A percentile compares a stretch with the other conserved stretches of the same genome.
phyloP scores from a whole-genome alignment of 2,113 vertebrate genomes.

The Ictidomys tridecemlineatus region DNA sequence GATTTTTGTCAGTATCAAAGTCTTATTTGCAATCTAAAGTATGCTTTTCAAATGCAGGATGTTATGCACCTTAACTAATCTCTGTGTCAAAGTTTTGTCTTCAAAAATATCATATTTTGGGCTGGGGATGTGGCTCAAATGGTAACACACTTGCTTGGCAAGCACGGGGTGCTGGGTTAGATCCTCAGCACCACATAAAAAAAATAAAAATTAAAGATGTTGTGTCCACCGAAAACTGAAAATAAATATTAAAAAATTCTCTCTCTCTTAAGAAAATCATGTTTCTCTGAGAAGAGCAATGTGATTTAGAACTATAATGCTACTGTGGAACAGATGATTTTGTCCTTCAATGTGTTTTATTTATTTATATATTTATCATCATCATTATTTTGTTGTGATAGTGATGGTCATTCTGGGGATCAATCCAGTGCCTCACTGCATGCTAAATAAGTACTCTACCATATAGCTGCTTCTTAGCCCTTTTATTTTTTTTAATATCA shows the following conservation, averaged over 20 bases:
- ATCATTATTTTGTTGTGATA: background rate
- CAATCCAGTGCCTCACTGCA: background rate
- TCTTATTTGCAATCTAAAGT: conserved; percentile 22
- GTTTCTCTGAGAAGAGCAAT: background rate
- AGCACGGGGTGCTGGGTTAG: no score
- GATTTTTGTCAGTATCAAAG: background rate
- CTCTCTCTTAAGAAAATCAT: background rate
- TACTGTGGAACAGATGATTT: background rate
- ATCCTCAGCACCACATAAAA: no score
- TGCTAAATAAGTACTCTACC: background rate
- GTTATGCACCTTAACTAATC: background rate
- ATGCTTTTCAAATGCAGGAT: background rate
- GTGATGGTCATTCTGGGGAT: background rate
- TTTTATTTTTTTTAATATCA: background rate
- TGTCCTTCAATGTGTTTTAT: background rate
- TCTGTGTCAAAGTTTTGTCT: background rate
- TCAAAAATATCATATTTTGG: conserved; percentile 11
- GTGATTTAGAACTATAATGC: background rate
- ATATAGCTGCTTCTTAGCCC: background rate
- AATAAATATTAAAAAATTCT: no score
- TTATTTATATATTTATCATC: background rate
- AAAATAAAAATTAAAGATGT: no score
- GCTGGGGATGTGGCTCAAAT: no score
- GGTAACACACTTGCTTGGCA: no score
- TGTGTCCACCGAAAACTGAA: no score